A percentile compares a stretch with the other conserved stretches of the same genome.
Conservation (phyloP, 2,113 vertebrate species). For the Leucopternis melanops region DNA sequence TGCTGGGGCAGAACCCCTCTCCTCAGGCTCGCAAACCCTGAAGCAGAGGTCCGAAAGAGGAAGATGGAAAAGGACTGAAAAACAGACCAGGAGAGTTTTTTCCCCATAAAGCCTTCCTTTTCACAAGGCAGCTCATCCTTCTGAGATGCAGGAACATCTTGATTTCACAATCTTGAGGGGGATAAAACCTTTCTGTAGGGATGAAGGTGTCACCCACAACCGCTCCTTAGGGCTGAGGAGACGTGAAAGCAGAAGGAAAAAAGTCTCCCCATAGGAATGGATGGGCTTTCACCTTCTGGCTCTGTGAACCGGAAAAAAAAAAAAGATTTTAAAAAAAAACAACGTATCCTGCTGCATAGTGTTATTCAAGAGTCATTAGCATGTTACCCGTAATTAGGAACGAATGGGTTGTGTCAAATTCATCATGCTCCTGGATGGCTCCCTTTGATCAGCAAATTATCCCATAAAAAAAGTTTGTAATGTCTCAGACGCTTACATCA, state of each 20-base stretch:
- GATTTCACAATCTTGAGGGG: neutral
- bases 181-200: neutral
- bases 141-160: neutral
- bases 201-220: neutral
- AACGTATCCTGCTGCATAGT: neutral
- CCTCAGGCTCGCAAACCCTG: neutral
- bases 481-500: neutral
- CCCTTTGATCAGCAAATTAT: conserved; percentile 11
- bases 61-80: neutral
- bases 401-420: neutral
- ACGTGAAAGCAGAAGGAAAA: neutral
- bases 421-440: neutral
- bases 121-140: neutral
- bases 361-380: neutral
- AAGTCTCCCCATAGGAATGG: neutral
- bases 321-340: neutral
- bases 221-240: neutral
- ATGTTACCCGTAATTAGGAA: neutral
- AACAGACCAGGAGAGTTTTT: neutral
- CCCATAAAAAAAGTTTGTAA: neutral
- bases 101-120: neutral
- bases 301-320: neutral
- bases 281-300: neutral
- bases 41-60: neutral
- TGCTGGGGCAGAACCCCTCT: neutral